Base-by-base conservation (phyloP, 2,113 vertebrate genomes). In the Spheniscus mendiculus region DNA sequence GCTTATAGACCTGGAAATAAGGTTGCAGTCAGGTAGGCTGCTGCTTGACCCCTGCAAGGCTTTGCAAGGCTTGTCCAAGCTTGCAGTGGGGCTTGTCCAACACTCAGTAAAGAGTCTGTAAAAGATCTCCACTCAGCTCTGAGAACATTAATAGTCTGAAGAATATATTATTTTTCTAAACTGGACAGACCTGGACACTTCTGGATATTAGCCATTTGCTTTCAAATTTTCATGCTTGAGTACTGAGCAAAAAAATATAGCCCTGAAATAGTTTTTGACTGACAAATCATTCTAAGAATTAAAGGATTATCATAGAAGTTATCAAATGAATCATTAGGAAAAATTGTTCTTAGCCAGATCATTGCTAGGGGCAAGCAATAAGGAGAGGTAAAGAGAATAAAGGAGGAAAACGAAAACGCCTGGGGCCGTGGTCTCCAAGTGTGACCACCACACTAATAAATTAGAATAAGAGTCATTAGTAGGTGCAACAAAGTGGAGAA, bases 401-500 rank as follows among this genome's bases (percentile, higher is more conserved):
- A 55, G 6, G 13, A 93, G 34, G n/a, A 85, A 91, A 94, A 97
- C 83, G 86, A 97, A 89, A 91, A 91, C 9, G 70, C 80, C 65
- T 85, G 66, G 73, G 87, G 89, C 84, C 93, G 40, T 76, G 87
- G 81, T 47, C 65, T 95, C 87, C 71, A 87, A 94, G 79, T 90
- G 85, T 92, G 87, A 86, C 90, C 82, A 90, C 66, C 34, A 62
- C 62, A 61, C 36, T 96, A 94, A 97, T 96, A 96, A 93, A 90
- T 96, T 94, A 94, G 89, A 91, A 94, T 89, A 92, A 95, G 65
- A 93, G n/a, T 93, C 94, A 96, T 97, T 95, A 96, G 74, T 66
- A 94, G 93, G 81, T 89, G 49, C 66, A 96, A 76, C 94, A 95
- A 96, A 97, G 83, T 95, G 89, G 84, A 87, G 95, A 96, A 96